These are phyloP conservation scores for Chironomus tentans DNA, from an alignment of 2,888 invertebrate genomes.

Conservation along the genomic window DNA sequence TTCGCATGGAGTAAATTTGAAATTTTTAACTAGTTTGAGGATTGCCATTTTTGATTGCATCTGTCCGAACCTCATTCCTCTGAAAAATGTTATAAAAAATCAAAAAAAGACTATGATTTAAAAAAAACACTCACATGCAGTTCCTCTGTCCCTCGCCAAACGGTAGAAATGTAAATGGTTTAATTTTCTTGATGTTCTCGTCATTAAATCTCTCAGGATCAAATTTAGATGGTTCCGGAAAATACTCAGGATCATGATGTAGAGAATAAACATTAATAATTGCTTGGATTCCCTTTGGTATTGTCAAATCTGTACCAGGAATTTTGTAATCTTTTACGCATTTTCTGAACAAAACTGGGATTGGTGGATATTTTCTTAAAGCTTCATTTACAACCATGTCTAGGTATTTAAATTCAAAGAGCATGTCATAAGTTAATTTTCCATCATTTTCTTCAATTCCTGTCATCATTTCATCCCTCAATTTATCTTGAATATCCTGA, in stretches of 20 bases:
- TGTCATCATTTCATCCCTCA: conserved; percentile 2
- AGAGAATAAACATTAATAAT: conserved; percentile 34
- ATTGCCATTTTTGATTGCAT: conserved; percentile 3
- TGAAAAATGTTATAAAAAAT: not conserved
- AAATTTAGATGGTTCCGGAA: conserved; percentile 39
- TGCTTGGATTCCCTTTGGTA: conserved; percentile 41
- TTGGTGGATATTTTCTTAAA: conserved; percentile 44
- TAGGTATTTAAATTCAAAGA: not conserved
- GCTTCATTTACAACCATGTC: conserved; percentile 29
- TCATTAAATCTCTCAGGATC: conserved; percentile 40
- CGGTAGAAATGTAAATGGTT: conserved; percentile 23
- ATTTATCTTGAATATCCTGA: conserved; percentile 5
- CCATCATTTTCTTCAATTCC: not conserved
- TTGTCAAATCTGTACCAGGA: conserved; percentile 39
- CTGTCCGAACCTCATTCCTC: not conserved
- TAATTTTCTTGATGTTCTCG: conserved; percentile 35
- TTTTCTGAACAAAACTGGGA: conserved; percentile 43
- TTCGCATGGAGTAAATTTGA: conserved; percentile 28
- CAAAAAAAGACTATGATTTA: not conserved
- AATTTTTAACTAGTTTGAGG: not conserved
- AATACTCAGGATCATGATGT: conserved; percentile 40
- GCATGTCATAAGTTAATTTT: not conserved
- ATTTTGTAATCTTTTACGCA: conserved; percentile 43
- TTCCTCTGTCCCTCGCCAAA: conserved; percentile 19
- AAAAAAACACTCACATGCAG: not conserved